phyloP scores from a whole-genome alignment of 2,888 invertebrate genomes.

The Lasioglossum vierecki region DNA sequence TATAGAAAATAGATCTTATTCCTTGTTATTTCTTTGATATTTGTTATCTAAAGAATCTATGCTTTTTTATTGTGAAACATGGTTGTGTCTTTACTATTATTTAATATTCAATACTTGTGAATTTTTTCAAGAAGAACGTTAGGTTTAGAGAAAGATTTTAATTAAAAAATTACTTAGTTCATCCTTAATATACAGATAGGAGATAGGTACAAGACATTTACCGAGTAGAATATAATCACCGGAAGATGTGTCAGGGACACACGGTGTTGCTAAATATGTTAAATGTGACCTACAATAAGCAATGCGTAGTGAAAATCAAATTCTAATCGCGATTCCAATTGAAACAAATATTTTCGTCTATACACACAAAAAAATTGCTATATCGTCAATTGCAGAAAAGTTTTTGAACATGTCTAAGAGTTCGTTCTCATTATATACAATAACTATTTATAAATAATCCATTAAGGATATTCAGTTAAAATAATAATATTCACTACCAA shows the following conservation, averaged over 20 bases:
- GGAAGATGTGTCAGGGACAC: constrained; percentile 73
- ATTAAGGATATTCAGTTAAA: neutral
- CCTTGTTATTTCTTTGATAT: neutral
- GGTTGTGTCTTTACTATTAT: neutral
- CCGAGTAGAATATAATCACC: constrained; percentile 35
- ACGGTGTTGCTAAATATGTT: constrained; percentile 70
- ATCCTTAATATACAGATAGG: neutral
- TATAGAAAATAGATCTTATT: neutral
- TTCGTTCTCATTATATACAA: neutral
- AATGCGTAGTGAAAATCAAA: constrained; percentile 16
- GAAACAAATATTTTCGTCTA: neutral
- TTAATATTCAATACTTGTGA: neutral
- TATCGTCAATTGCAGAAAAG: neutral
- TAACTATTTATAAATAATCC: neutral
- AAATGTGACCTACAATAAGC: constrained; percentile 51
- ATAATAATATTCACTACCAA: neutral
- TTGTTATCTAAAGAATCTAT: neutral
- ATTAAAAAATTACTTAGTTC: neutral
- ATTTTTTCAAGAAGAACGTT: neutral
- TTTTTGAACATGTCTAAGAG: neutral
- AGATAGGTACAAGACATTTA: constrained; percentile 20
- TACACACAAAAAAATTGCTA: neutral
- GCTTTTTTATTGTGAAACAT: neutral
- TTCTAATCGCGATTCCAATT: neutral
- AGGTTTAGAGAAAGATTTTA: neutral